Evolutionary conservation across 2,797 vertebrate genomes (phyloP), one percentile per base, ranked within the genome.

Genomic region (Menidia menidia): DNA sequence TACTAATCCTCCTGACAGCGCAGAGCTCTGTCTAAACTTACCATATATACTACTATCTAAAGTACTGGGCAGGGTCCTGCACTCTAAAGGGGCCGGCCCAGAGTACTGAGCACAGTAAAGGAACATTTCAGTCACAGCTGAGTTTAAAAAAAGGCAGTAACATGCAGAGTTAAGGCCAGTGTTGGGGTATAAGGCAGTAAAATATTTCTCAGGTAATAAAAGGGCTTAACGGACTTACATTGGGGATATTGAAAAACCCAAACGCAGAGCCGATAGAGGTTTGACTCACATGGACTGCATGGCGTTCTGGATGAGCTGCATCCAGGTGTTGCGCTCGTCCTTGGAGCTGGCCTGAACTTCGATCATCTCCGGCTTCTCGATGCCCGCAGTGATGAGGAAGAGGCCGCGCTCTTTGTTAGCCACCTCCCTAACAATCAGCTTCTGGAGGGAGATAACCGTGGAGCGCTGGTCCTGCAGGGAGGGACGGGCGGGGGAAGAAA

Each of bases 341-440:
- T 95, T 96, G 42, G 97, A 96, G 91, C 93, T 95, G 80, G 96
- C 95, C 2, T 96, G 93, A 14, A 98, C 96, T 80, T 99, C 97
- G 78, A 98, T 96, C 97, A 99, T 99, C 91, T 99, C 98, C 0
- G 98, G 98, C 59, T 94, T 94, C 69, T 94, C 93, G 0, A 92
- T 93, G 48, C 94, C 96, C 12, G 96, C 96, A 3, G 96, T 97
- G 90, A 99, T 99, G 68, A 99, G 95, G 88, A 99, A 99, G 48
- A 99, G 93, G 25, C 95, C 98, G 18, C 96, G 97, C 88, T 99
- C 98, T 82, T 98, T 97, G 30, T 98, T 98, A 1, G 98, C 98
- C 4, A 99, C 96, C 90, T 99, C 97, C 54, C 98, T 91, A 31
- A 99, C 96, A 0, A 99, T 99, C 83, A 99, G 35, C 90, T 98